Evolutionary conservation across 1,140 invertebrate genomes (phyloP).

Genomic region (Leptinotarsa texana): DNA sequence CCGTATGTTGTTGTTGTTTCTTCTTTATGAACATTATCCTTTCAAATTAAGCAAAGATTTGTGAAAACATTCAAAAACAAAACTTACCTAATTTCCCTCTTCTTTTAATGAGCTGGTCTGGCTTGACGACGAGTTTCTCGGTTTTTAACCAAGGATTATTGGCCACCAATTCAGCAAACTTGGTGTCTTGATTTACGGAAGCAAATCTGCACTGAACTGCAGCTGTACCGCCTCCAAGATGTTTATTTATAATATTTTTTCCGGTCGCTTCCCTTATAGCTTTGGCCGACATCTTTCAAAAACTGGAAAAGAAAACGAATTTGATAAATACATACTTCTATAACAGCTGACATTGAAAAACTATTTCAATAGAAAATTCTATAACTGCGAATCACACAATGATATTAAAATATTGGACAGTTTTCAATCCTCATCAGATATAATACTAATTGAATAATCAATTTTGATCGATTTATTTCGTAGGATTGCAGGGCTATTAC

Average conservation of each 20-base stretch:
- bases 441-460: too few relatives aligned
- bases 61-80: conserved; percentile 8
- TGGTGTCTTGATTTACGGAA: conserved; percentile 75
- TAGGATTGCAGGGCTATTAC: too few relatives aligned
- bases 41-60: too few relatives aligned
- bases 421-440: too few relatives aligned
- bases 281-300: conserved; percentile 89
- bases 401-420: too few relatives aligned
- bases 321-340: not conserved
- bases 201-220: conserved; percentile 82
- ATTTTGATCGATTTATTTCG: too few relatives aligned
- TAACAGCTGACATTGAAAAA: too few relatives aligned
- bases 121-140: conserved; percentile 92
- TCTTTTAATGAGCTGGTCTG: conserved; percentile 98
- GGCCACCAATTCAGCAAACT: conserved; percentile 76
- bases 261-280: conserved; percentile 96
- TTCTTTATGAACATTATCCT: too few relatives aligned
- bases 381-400: too few relatives aligned
- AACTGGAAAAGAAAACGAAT: conserved; percentile 4
- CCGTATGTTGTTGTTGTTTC: too few relatives aligned
- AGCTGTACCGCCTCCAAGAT: conserved; percentile 70
- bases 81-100: conserved; percentile 87
- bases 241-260: conserved; percentile 89
- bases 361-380: too few relatives aligned
- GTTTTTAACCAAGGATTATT: conserved; percentile 87